Evolutionary conservation across 2,113 vertebrate genomes (phyloP).

Genomic region (Condylura cristata): DNA sequence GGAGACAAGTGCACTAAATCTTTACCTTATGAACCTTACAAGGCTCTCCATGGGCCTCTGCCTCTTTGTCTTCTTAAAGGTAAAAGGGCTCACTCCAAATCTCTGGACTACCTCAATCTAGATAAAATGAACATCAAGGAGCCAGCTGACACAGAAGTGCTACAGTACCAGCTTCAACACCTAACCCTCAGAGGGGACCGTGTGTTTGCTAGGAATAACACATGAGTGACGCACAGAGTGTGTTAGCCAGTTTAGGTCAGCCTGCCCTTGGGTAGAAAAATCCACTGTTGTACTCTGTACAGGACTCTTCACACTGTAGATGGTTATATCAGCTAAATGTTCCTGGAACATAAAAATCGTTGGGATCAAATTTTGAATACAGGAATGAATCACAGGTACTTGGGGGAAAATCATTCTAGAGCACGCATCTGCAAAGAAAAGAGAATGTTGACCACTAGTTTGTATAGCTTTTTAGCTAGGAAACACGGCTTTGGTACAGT

Average conservation of each 20-base stretch:
- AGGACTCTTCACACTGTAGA: constrained; percentile 72
- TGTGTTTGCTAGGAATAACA: constrained; percentile 93
- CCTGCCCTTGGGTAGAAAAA: constrained; percentile 75
- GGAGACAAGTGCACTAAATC: constrained; percentile 93
- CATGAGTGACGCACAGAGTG: constrained; percentile 82
- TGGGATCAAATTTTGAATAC: constrained; percentile 63
- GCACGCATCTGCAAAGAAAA: constrained; percentile 72
- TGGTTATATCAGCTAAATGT: constrained; percentile 80
- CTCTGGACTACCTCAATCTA: constrained; percentile 98
- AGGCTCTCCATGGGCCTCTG: constrained; percentile 90
- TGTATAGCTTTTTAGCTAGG: constrained; percentile 69
- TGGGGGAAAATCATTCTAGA: constrained; percentile 51
- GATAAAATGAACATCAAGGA: constrained; percentile 97
- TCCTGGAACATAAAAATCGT: constrained; percentile 73
- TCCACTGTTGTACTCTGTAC: constrained; percentile 69
- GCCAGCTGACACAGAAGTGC: constrained; percentile 95
- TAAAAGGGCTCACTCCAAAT: constrained; percentile 95
- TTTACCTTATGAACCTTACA: constrained; percentile 88
- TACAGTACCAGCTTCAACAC: constrained; percentile 97
- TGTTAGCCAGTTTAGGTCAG: constrained; percentile 57
- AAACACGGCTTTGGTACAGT: constrained; percentile 62
- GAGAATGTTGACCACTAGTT: constrained; percentile 72
- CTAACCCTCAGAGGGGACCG: constrained; percentile 94
- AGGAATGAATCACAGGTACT: constrained; percentile 67
- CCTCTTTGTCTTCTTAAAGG: constrained; percentile 95